Evolutionary conservation across 2,888 invertebrate species (phyloP).

Genomic region (Diaphora mendica): DNA sequence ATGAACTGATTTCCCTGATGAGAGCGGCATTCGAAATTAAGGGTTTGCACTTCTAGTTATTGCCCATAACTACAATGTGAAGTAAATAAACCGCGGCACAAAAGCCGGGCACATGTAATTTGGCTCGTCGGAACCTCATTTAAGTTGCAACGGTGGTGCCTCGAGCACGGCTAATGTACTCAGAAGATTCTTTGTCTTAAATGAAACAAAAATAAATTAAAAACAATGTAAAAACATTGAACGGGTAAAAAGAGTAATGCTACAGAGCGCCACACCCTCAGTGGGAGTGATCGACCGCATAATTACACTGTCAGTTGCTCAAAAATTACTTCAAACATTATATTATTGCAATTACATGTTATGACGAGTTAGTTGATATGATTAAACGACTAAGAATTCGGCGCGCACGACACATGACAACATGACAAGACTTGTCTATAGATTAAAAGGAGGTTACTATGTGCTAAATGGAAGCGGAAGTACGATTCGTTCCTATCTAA

Average conservation of each 20-base stretch:
- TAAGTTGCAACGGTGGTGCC: conserved; percentile 72
- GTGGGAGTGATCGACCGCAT: conserved; percentile 72
- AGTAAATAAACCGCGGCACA: conserved; percentile 81
- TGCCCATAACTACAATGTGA: conserved; percentile 85
- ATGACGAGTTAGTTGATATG: conserved; percentile 29
- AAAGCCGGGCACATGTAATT: conserved; percentile 80
- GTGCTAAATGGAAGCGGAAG: conserved; percentile 41
- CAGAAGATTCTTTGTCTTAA: conserved; percentile 74
- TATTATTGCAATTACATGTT: conserved; percentile 41
- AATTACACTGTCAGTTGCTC: conserved; percentile 79
- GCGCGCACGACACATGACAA: conserved; percentile 36
- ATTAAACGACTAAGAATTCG: conserved; percentile 33
- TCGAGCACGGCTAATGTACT: conserved; percentile 76
- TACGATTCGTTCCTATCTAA: conserved; percentile 43
- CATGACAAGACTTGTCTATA: conserved; percentile 52
- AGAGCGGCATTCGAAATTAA: conserved; percentile 77
- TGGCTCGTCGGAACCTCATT: conserved; percentile 82
- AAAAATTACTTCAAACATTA: conserved; percentile 66
- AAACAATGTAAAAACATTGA: conserved; percentile 81
- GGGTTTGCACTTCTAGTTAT: conserved; percentile 79
- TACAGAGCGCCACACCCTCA: conserved; percentile 76
- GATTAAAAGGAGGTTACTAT: conserved; percentile 44
- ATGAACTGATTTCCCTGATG: conserved; percentile 65
- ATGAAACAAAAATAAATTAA: conserved; percentile 81
- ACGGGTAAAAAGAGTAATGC: conserved; percentile 79